Evolutionary conservation across 1,140 invertebrate species (phyloP).

Genomic region (Acromyrmex echinatior): DNA sequence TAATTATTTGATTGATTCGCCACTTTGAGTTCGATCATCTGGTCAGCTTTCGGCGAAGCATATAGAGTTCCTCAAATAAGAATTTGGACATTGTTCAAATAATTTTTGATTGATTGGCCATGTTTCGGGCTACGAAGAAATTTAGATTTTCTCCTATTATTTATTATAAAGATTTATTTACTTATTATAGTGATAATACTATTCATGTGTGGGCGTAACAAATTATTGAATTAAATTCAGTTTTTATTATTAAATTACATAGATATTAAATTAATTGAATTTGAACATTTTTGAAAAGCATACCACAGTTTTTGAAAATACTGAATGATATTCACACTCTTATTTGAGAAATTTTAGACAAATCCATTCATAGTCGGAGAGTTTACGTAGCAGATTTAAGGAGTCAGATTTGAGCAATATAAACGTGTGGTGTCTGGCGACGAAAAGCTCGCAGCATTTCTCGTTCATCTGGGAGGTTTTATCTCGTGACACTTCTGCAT

Average conservation of each 20-base stretch:
- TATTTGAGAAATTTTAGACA: neutral
- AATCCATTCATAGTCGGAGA: neutral
- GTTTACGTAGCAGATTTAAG: neutral
- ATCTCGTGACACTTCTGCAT: neutral
- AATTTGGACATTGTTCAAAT: neutral
- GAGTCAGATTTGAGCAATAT: neutral
- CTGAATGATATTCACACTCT: neutral
- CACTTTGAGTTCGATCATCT: neutral
- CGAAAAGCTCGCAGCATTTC: slow-evolving; percentile 6
- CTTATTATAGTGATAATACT: neutral
- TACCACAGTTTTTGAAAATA: neutral
- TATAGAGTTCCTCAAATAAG: neutral
- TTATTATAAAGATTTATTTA: slow-evolving; percentile 1
- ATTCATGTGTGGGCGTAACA: too few relatives aligned
- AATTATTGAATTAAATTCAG: neutral
- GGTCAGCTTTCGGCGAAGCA: neutral
- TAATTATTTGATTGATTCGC: slow-evolving; percentile 3
- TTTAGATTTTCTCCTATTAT: neutral
- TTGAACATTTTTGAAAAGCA: neutral
- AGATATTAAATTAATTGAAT: neutral
- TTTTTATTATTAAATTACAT: neutral
- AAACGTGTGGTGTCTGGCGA: slow-evolving; percentile 6
- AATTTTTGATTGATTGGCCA: neutral
- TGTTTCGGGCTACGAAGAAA: neutral
- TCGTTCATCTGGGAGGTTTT: neutral